Conservation (phyloP, 64 coral and sea anemone species). For the Montipora sp. region DNA sequence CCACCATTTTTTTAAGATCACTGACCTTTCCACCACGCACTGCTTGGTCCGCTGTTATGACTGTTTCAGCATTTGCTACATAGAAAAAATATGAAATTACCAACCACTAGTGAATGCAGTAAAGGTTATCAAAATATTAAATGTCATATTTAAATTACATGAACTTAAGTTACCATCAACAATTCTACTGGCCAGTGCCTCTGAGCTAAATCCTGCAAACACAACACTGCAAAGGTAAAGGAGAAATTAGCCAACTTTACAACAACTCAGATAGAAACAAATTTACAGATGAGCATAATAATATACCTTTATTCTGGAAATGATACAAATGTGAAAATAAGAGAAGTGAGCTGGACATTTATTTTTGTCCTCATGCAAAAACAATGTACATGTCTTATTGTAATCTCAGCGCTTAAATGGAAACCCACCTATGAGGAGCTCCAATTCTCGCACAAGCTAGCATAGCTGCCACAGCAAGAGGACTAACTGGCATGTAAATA, state of each 20-base stretch:
- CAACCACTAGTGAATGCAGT: not conserved
- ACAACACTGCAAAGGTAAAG: conserved; percentile 82
- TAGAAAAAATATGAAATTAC: not conserved
- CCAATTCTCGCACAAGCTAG: conserved; percentile 96
- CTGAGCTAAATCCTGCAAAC: conserved; percentile 98
- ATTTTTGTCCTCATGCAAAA: not conserved
- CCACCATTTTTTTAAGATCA: conserved; percentile 89
- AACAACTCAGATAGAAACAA: no score
- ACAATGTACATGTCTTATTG: not conserved
- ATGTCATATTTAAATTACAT: not conserved
- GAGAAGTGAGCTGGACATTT: no score
- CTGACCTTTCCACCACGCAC: conserved; percentile 81
- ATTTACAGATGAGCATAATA: no score
- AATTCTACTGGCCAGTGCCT: conserved; percentile 91
- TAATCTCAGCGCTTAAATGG: no score
- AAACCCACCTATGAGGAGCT: conserved; percentile 83
- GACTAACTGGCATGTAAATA: conserved; percentile 96
- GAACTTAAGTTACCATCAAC: conserved; percentile 81
- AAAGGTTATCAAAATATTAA: not conserved
- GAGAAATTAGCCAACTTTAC: not conserved
- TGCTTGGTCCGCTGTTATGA: conserved; percentile 95
- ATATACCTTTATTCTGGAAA: not conserved
- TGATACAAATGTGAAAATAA: no score
- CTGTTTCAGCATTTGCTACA: conserved; percentile 89
- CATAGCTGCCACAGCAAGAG: conserved; percentile 93